Evolutionary conservation across 2,797 vertebrate species (phyloP).

Genomic region (Nannoperca australis): DNA sequence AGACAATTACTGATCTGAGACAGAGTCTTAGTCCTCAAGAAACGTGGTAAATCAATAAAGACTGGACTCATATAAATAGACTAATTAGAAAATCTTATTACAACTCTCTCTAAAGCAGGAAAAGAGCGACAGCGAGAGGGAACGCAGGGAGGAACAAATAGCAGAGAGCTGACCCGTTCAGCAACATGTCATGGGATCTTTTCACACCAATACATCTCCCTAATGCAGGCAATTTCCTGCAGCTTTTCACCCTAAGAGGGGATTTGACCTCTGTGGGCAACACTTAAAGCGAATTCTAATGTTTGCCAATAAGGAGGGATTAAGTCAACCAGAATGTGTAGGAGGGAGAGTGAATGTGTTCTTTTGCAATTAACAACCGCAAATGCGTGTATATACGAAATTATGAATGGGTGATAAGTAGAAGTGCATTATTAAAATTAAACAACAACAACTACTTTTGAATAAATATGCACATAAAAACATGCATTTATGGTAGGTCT

Average conservation of each 20-base stretch:
- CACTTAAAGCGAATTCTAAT: conserved; percentile 82
- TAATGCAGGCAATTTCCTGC: conserved; percentile 89
- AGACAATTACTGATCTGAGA: conserved; percentile 28
- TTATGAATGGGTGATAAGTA: background rate
- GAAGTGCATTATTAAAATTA: background rate
- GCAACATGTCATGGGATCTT: conserved; percentile 81
- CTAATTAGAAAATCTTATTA: conserved; percentile 38
- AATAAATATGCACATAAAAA: conserved; percentile 8
- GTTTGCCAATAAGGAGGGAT: conserved; percentile 82
- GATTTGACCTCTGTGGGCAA: conserved; percentile 81
- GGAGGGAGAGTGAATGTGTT: conserved; percentile 39
- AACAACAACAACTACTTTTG: background rate
- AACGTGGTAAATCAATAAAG: conserved; percentile 10
- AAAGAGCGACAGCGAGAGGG: conserved; percentile 20
- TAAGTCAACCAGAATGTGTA: conserved; percentile 68
- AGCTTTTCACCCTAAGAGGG: conserved; percentile 83
- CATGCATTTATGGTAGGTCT: background rate
- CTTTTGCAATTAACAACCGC: conserved; percentile 38
- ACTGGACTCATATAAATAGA: conserved; percentile 21
- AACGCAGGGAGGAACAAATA: conserved; percentile 60
- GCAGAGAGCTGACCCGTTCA: conserved; percentile 75
- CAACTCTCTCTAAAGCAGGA: conserved; percentile 9
- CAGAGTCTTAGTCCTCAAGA: background rate
- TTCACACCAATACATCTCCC: conserved; percentile 88
- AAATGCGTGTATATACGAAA: conserved; percentile 3